Conservation (phyloP, 2,888 invertebrate genomes). For the Entomobrya multifasciata region DNA sequence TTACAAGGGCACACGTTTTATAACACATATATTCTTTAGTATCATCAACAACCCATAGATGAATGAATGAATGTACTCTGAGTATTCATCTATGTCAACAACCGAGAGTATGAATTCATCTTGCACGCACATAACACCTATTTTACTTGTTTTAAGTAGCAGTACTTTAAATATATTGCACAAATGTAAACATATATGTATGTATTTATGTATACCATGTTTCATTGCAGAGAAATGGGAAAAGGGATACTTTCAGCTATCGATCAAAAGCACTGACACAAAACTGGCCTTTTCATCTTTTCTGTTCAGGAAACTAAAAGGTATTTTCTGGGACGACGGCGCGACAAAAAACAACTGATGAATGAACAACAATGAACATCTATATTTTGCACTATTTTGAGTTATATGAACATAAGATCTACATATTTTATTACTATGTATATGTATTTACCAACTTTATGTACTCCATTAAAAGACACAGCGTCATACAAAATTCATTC, state of each 20-base stretch:
- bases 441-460: neutral
- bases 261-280: no score
- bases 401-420: no score
- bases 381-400: neutral
- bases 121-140: constrained; percentile 13
- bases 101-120: neutral
- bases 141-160: no score
- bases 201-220: neutral
- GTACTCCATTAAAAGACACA: neutral
- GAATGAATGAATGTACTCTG: no score
- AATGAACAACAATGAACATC: neutral
- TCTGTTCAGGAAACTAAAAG: neutral
- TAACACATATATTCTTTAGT: no score
- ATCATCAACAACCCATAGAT: no score
- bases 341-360: neutral
- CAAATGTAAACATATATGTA: neutral
- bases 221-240: neutral
- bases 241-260: no score
- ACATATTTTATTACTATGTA: no score
- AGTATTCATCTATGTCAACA: no score
- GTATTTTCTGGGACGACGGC: neutral
- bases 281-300: no score
- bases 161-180: no score
- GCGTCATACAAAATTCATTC: neutral
- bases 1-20: no score